Evolutionary conservation across 2,113 vertebrate species (phyloP), one percentile per base, ranked within the genome.

Genomic region (Arenaria interpres): DNA sequence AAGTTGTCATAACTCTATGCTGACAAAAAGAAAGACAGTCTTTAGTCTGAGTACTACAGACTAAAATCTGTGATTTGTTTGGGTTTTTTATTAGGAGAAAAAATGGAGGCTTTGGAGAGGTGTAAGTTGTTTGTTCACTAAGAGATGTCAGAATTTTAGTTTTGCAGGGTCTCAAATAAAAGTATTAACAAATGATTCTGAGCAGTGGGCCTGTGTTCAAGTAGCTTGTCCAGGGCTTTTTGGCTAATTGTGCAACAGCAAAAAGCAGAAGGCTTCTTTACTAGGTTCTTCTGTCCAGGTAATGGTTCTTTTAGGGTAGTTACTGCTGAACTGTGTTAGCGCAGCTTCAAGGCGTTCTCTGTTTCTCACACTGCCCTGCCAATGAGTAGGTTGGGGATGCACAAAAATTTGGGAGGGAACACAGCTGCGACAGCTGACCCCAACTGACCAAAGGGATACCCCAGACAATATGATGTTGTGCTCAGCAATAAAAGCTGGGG

Each of bases 61-160:
- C 46, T 85, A 21, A 90, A 57, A 22, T 21, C 27, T 56, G 19
- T 53, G 20, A 35, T n/a, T 39, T 0, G 1, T 89, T 78, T 81
- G 10, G 0, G 9, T 71, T 48, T 85, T 60, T 77, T 74, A 35
- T 35, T 63, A 62, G 30, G 45, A 86, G 53, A 22, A 53, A 85
- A 72, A 35, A 7, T 1, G 18, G 12, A 24, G 14, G 17, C 0
- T 4, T 37, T 74, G 9, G 3, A 18, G 45, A 3, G 6, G 2
- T 51, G 4, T 83, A 48, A 62, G 9, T 4, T 4, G 0, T 32
- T 63, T 85, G n/a, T 88, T 94, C 57, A 35, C 7, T 23, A 28
- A 32, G 59, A 79, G 5, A 59, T 4, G 1, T 46, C n/a, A 63
- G 33, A 43, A 73, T 41, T 84, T n/a, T 30, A 74, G 19, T 62